Conservation (phyloP, 2,888 invertebrate genomes). For the Caenorhabditis doughertyi region DNA sequence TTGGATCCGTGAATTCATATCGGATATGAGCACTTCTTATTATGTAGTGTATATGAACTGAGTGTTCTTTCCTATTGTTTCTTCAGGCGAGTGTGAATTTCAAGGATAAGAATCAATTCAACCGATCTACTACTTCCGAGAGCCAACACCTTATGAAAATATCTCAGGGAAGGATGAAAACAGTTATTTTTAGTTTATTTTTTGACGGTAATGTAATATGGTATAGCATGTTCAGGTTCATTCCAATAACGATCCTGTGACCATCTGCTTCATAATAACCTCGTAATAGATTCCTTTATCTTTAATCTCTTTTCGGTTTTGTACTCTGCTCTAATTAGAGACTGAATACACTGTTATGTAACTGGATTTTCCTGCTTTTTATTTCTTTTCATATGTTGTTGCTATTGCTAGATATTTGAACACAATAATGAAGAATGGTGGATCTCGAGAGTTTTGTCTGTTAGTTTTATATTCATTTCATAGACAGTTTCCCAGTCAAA, state of each 20-base stretch:
- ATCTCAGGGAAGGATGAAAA: background rate
- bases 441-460: no score
- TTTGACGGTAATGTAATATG: background rate
- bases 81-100: background rate
- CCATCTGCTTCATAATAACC: background rate
- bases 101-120: constrained; percentile 34
- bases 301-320: background rate
- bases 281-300: background rate
- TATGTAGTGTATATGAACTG: background rate
- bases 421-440: no score
- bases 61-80: background rate
- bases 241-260: background rate
- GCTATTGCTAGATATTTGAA: no score
- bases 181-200: background rate
- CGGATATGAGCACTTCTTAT: constrained; percentile 26
- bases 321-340: background rate
- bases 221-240: background rate
- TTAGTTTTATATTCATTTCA: no score
- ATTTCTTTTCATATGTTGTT: no score
- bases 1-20: background rate
- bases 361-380: background rate
- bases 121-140: constrained; percentile 12
- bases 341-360: background rate
- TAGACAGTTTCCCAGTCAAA: background rate
- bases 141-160: background rate